Base-by-base conservation (phyloP, 1,140 invertebrate genomes). In the Diplogasteroides magnus region DNA sequence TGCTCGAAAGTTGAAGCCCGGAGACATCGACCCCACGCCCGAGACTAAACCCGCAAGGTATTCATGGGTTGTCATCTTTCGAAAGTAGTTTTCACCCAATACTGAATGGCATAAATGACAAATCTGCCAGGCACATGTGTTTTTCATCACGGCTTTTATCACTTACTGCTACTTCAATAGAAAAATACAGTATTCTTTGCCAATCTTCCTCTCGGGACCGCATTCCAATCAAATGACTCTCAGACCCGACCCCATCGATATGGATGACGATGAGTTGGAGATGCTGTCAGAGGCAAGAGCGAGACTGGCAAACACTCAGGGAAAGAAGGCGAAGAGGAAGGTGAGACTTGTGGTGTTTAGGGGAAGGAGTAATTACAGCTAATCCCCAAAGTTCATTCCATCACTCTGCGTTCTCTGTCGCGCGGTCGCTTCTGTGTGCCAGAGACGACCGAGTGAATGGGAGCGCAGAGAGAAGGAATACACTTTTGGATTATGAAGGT, bases 31-130 rank as follows among this genome's bases (percentile, higher is more conserved):
- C 86, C 96, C 96, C 0, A 98, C 98, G 86, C 97, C 97, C 26
- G 97, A 99, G 86, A 98, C 95, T 15, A 99, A 98, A 84, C 97
- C 97, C 29, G 97, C 96, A 0, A 87, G 96, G 67, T 96, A 97
- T 19, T 96, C 98, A 87, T 95, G 96, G n/a, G 94, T 98, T 79
- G 96, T 98, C 83, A 98, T 98, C 96, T 96, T 98, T 86, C 94
- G 98, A 89, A 95, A 98, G 37, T 48, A 11, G 37, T 48, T 48
- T 48, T 48, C 19, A 48, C 6, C 6, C 37, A 6, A 48, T 48
- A 48, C 6, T 19, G 19, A 48, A 48, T 48, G 37, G 6, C n/a
- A n/a, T n/a, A n/a, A n/a, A n/a, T 11, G 37, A 48, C 37, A 6
- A 6, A 11, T 48, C 19, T 48, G 37, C 37, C 37, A 19, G 37